phyloP scores from a whole-genome alignment of 2,888 invertebrate species.

The Helobdella robusta region DNA sequence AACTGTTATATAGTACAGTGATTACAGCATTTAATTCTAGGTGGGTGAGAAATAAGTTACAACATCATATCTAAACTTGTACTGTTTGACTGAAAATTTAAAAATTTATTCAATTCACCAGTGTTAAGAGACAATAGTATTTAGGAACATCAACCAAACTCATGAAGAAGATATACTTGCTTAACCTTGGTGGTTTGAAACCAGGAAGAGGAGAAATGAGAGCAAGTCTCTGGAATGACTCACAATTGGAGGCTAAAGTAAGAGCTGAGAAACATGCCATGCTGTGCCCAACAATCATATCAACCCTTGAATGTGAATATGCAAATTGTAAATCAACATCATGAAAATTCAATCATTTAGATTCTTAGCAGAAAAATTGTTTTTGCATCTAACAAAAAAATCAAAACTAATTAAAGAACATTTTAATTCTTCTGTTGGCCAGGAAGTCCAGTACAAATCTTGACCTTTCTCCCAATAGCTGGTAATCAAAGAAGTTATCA shows the following conservation, averaged over 20 bases:
- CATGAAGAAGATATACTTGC: no score
- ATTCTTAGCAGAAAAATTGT: not conserved
- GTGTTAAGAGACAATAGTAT: not conserved
- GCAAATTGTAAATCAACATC: not conserved
- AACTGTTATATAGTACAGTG: no score
- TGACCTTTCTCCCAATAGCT: conserved; percentile 15
- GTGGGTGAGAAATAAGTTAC: not conserved
- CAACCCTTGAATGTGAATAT: conserved; percentile 6
- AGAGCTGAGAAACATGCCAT: conserved; percentile 14
- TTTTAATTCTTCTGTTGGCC: not conserved
- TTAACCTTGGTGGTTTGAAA: not conserved
- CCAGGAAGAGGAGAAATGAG: conserved; percentile 9
- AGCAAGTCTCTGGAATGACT: not conserved
- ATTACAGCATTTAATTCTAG: no score
- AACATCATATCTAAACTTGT: not conserved
- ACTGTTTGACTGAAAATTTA: not conserved
- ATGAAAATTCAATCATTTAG: not conserved
- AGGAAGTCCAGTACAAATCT: conserved; percentile 15
- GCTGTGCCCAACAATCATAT: conserved; percentile 21
- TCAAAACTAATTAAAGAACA: not conserved
- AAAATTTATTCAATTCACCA: not conserved
- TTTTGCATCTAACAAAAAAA: not conserved
- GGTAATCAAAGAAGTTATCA: not conserved
- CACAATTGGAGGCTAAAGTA: not conserved
- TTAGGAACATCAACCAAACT: not conserved